A percentile compares a stretch with the other conserved stretches of the same genome.
Evolutionary conservation across 2,888 invertebrate species (phyloP).

Genomic region (Agriotes lineatus): DNA sequence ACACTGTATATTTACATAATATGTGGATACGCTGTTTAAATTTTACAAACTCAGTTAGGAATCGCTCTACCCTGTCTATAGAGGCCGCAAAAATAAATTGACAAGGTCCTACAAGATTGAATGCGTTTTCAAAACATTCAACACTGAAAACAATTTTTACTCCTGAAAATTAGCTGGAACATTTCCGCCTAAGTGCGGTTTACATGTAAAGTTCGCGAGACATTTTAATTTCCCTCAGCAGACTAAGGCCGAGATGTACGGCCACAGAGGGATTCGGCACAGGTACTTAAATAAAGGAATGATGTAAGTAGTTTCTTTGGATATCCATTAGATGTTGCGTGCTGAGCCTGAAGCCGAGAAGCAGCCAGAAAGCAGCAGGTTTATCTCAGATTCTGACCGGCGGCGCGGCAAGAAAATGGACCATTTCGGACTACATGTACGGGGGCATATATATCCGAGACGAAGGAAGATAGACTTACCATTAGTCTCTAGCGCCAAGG

Average conservation of each 20-base stretch:
- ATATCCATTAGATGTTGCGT: constrained; percentile 54
- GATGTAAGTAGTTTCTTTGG: constrained; percentile 48
- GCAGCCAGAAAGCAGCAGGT: constrained; percentile 51
- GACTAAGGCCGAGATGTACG: not conserved
- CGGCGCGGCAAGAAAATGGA: constrained; percentile 51
- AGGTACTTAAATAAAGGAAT: constrained; percentile 6
- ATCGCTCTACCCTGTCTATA: too few relatives aligned
- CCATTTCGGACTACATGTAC: constrained; percentile 45
- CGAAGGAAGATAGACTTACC: constrained; percentile 68
- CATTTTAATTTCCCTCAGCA: constrained; percentile 6
- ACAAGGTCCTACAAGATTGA: too few relatives aligned
- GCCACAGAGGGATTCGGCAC: not conserved
- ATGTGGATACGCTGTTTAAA: too few relatives aligned
- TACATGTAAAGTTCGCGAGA: not conserved
- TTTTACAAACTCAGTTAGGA: too few relatives aligned
- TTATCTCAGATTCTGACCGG: constrained; percentile 55
- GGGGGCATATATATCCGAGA: not conserved
- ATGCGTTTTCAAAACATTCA: too few relatives aligned
- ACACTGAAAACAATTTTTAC: too few relatives aligned
- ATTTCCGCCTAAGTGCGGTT: not conserved
- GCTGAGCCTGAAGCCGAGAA: constrained; percentile 44
- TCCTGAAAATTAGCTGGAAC: too few relatives aligned
- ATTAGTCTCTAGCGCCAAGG: constrained; percentile 87
- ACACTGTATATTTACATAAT: too few relatives aligned
- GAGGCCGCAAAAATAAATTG: too few relatives aligned